Evolutionary conservation across 1,140 invertebrate genomes (phyloP), one percentile per base, ranked within the genome.

Genomic region (Campoletis sonorensis): DNA sequence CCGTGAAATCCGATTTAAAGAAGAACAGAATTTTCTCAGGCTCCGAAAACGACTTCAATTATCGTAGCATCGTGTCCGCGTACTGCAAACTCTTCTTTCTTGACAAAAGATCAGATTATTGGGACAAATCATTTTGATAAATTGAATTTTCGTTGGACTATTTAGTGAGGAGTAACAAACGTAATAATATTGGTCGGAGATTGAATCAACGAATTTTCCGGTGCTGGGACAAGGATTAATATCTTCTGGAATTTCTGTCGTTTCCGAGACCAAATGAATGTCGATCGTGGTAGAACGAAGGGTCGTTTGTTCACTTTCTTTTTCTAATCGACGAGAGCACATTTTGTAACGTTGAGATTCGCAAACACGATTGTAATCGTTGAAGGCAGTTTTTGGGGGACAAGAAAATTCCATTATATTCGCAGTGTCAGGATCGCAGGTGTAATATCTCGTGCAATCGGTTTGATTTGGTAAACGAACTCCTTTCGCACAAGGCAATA

Each of bases 371-470:
- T 87, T 90, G 33, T 89, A 85, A 58, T 85, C 79, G 81, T 93
- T 93, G 75, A 93, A 93, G 0, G 90, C 93, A 0, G 93, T 93
- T 21, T 91, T 89, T 8, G 87, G 83, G 0, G 93, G 93, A 84
- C 93, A 93, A 3, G 88, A 88, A 81, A 93, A 93, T 40, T 91
- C 89, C 0, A 89, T 73, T 0, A 93, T 84, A 64, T 87, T 87
- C 26, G 91, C 89, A 45, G 87, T 89, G 83, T 90, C 89, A 26
- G 92, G 90, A 78, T 91, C 91, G 79, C 93, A 93, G 0, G 89
- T 90, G 78, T 93, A 93, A 80, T 93, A 93, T n/a, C 88, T 92
- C 0, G 86, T 90, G 67, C 93, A 93, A 73, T 93, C 90, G 0
- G 92, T 93, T 18, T 73, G 79, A 86, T 93, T 93, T 4, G 92